Conservation (phyloP, 2,888 invertebrate genomes). For the Andrena bucephala region DNA sequence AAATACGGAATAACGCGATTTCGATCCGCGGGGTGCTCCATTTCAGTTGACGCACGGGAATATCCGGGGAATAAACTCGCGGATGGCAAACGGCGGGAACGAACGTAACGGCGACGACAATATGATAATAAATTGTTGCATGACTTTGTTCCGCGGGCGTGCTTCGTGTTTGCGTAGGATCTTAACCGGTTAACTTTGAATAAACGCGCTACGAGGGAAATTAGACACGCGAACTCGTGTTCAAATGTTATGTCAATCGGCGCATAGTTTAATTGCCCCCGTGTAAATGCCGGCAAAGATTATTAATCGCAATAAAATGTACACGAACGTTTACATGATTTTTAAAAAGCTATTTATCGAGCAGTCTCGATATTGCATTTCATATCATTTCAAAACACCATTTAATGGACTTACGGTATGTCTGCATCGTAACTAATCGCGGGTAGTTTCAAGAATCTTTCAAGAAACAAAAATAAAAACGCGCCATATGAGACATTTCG, state of each 20-base stretch:
- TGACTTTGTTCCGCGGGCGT: neutral
- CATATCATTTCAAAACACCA: neutral
- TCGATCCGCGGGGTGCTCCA: conserved; percentile 1
- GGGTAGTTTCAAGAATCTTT: neutral
- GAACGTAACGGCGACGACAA: conserved; percentile 10
- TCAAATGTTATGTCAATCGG: conserved; percentile 18
- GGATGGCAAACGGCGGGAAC: neutral
- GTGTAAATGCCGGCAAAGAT: neutral
- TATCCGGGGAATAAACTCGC: neutral
- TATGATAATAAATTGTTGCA: neutral
- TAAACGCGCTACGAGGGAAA: conserved; percentile 17
- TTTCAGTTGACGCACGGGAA: neutral
- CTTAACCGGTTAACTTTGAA: conserved; percentile 34
- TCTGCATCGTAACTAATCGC: neutral
- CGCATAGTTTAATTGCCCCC: neutral
- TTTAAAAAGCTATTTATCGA: neutral
- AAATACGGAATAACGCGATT: neutral
- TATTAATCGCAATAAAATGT: neutral
- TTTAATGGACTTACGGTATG: neutral
- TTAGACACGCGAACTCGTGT: conserved; percentile 27
- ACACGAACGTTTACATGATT: neutral
- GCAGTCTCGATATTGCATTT: neutral
- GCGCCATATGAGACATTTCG: neutral
- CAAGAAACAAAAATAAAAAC: neutral
- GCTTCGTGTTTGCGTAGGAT: conserved; percentile 21